Conservation (phyloP, 1,140 invertebrate genomes). For the Hydropsyche tenuis region DNA sequence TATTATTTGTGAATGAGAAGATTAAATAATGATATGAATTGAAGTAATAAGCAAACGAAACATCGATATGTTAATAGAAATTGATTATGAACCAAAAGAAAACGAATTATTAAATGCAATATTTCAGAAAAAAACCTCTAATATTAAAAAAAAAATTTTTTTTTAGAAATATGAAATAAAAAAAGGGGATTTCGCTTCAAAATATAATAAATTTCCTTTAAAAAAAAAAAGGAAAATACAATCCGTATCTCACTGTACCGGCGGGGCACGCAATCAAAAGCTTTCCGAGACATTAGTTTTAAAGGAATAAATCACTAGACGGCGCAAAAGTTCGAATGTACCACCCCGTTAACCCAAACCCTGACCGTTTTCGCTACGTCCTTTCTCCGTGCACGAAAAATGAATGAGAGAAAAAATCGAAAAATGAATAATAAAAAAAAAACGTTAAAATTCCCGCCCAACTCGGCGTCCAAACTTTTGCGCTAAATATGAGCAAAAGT, state of each 20-base stretch:
- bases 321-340: conserved; percentile 33
- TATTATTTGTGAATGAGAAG: too few relatives aligned
- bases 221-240: too few relatives aligned
- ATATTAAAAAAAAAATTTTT: too few relatives aligned
- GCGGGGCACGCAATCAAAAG: conserved; percentile 42
- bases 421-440: not conserved
- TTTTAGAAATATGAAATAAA: too few relatives aligned
- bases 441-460: conserved; percentile 1
- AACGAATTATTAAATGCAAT: too few relatives aligned
- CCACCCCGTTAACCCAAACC: not conserved
- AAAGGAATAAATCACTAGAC: conserved; percentile 47
- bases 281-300: conserved; percentile 49
- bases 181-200: too few relatives aligned
- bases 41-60: too few relatives aligned
- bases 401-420: not conserved
- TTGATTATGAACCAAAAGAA: too few relatives aligned
- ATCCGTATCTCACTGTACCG: not conserved
- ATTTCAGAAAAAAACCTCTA: too few relatives aligned
- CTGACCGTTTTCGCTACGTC: not conserved
- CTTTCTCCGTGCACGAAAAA: not conserved
- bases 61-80: too few relatives aligned
- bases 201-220: too few relatives aligned
- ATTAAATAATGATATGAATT: too few relatives aligned
- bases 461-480: conserved; percentile 1
- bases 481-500: conserved; percentile 38